Conservation (phyloP, 1,140 invertebrate species). For the Gonioctena quinquepunctata region DNA sequence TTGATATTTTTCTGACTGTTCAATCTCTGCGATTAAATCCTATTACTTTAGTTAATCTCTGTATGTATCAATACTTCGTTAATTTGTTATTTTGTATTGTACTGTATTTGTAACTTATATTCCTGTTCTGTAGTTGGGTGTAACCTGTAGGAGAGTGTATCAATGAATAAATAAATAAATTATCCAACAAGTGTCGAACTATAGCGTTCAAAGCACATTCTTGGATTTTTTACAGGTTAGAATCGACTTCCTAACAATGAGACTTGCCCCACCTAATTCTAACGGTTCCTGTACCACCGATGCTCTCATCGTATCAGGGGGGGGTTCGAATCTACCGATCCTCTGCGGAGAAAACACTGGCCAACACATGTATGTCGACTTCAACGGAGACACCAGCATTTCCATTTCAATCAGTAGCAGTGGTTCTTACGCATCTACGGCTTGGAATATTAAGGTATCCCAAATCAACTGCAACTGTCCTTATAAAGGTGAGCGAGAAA, state of each 20-base stretch:
- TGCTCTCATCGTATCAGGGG: slow-evolving; percentile 71
- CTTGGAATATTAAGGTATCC: slow-evolving; percentile 77
- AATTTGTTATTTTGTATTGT: no score
- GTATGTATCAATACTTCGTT: no score
- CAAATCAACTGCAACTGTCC: slow-evolving; percentile 75
- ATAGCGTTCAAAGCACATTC: no score
- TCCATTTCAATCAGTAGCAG: slow-evolving; percentile 70
- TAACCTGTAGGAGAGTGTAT: no score
- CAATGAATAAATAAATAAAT: no score
- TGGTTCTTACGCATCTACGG: slow-evolving; percentile 62
- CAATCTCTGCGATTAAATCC: no score
- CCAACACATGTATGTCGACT: slow-evolving; percentile 81
- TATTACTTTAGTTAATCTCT: no score
- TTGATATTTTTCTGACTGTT: no score
- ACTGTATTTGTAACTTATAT: no score
- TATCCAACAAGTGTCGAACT: no score
- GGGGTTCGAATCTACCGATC: slow-evolving; percentile 66
- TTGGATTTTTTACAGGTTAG: slow-evolving; percentile 67
- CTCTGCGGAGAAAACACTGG: slow-evolving; percentile 82
- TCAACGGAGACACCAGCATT: slow-evolving; percentile 69
- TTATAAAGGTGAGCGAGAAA: slow-evolving; percentile 62
- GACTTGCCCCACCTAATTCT: slow-evolving; percentile 71
- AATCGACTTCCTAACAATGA: slow-evolving; percentile 77
- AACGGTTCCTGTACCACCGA: slow-evolving; percentile 74
- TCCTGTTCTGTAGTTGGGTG: no score